Percentiles rank a stretch among this genome's conserved stretches.
Conservation (phyloP, 2,888 invertebrate species). For the Parnassius glacialis region DNA sequence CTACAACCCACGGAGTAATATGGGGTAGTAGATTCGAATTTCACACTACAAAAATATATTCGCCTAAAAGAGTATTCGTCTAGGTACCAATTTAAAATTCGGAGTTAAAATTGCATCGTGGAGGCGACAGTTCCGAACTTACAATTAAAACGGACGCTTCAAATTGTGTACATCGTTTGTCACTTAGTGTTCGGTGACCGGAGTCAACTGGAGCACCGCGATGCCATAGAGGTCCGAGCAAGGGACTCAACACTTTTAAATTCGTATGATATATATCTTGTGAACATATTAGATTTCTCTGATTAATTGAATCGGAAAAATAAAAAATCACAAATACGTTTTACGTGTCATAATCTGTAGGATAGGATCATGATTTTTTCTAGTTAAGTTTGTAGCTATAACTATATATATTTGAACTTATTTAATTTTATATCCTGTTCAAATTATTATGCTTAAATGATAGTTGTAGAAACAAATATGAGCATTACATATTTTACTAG, state of each 20-base stretch:
- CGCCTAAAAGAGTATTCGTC: background rate
- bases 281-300: conserved; percentile 20
- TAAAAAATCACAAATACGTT: background rate
- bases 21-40: too few species aligned
- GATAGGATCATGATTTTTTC: too few species aligned
- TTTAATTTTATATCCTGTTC: too few species aligned
- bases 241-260: conserved; percentile 17
- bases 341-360: background rate
- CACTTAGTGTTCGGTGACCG: conserved; percentile 59
- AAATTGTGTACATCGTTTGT: conserved; percentile 79
- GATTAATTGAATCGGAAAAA: conserved; percentile 4
- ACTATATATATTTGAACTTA: too few species aligned
- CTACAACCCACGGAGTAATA: too few species aligned
- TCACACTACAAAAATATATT: background rate
- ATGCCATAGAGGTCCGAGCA: background rate
- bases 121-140: conserved; percentile 62
- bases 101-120: conserved; percentile 68
- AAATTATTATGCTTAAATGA: too few species aligned
- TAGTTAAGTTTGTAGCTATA: too few species aligned
- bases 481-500: too few species aligned
- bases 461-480: too few species aligned
- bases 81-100: conserved; percentile 37
- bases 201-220: conserved; percentile 7
- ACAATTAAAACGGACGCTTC: conserved; percentile 79
- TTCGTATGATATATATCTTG: conserved; percentile 19